Evolutionary conservation across 2,888 invertebrate species (phyloP).

Genomic region (Troides oblongomaculatus): DNA sequence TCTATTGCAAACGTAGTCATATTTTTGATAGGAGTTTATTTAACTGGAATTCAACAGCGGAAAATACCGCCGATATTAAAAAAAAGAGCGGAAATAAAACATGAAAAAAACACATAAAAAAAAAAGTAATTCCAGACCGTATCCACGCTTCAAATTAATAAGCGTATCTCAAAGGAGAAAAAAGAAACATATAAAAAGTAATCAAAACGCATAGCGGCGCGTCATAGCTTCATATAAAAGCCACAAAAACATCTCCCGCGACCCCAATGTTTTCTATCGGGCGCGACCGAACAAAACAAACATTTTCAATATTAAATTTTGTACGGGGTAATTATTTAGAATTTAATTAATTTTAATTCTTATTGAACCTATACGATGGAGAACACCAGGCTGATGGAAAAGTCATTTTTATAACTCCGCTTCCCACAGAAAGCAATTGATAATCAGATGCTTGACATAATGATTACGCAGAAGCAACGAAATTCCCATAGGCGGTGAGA

Average conservation of each 20-base stretch:
- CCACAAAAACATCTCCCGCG: slow-evolving; percentile 7
- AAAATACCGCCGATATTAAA: too few relatives aligned
- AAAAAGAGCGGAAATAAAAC: neutral
- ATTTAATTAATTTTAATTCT: neutral
- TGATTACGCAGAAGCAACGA: too few relatives aligned
- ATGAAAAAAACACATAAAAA: neutral
- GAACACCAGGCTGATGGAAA: too few relatives aligned
- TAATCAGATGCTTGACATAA: too few relatives aligned
- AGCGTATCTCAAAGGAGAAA: slow-evolving; percentile 1
- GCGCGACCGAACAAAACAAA: slow-evolving; percentile 8
- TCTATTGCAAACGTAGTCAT: too few relatives aligned
- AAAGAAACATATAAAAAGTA: slow-evolving; percentile 21
- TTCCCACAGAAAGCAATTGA: too few relatives aligned
- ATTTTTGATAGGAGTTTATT: too few relatives aligned
- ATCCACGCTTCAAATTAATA: neutral
- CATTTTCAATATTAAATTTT: slow-evolving; percentile 18
- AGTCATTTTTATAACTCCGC: too few relatives aligned
- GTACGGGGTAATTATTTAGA: neutral
- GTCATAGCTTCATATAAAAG: slow-evolving; percentile 6
- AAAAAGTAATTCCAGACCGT: neutral
- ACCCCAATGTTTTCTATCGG: slow-evolving; percentile 13
- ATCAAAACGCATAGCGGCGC: slow-evolving; percentile 17
- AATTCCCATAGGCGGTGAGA: too few relatives aligned
- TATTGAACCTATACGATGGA: too few relatives aligned
- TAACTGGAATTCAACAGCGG: too few relatives aligned